These are phyloP conservation scores for Drosophila carrolli DNA, from an alignment of 1,140 invertebrate species.

Conservation along the genomic window DNA sequence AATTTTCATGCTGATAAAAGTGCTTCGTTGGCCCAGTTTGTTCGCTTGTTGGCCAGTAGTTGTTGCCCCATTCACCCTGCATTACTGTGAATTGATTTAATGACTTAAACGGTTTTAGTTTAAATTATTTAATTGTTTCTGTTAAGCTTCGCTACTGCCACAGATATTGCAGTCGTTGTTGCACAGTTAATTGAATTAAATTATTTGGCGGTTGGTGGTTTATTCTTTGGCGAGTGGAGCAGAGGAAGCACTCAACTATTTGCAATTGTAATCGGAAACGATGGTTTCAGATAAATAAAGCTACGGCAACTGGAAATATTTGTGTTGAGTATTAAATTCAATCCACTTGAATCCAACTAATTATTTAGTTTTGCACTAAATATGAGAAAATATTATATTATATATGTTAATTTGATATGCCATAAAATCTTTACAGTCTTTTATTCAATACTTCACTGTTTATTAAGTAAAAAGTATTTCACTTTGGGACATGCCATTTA, in stretches of 20 bases:
- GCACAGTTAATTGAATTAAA: conserved; percentile 69
- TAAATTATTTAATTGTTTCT: conserved; percentile 71
- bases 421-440: too few species aligned
- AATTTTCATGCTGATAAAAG: conserved; percentile 53
- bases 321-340: background rate
- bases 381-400: too few species aligned
- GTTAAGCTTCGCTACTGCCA: conserved; percentile 26
- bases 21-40: conserved; percentile 19
- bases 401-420: too few species aligned
- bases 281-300: conserved; percentile 1
- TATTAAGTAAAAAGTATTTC: too few species aligned
- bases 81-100: conserved; percentile 61
- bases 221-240: background rate
- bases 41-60: background rate
- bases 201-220: conserved; percentile 58
- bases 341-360: background rate
- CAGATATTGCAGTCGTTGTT: background rate
- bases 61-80: conserved; percentile 1
- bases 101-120: conserved; percentile 64
- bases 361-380: too few species aligned
- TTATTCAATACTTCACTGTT: too few species aligned
- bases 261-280: conserved; percentile 23
- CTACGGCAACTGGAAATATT: background rate
- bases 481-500: too few species aligned
- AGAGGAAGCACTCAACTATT: conserved; percentile 10